phyloP scores from a whole-genome alignment of 2,888 invertebrate species.

The Trilocha varians region DNA sequence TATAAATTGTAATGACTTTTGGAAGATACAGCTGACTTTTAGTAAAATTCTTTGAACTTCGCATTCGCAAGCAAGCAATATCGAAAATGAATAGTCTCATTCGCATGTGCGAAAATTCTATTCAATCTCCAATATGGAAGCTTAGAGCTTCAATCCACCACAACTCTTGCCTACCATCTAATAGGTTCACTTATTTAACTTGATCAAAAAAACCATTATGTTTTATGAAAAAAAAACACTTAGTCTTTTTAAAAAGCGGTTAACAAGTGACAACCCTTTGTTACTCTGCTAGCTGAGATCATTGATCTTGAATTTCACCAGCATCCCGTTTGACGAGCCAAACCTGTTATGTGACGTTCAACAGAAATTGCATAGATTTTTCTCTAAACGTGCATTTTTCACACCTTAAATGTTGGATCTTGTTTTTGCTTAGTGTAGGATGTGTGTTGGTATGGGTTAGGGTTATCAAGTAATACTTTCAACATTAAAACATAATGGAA shows the following conservation, averaged over 20 bases:
- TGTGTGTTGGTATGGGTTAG: background rate
- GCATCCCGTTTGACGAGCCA: conserved; percentile 8
- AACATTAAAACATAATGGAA: no score
- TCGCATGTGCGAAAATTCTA: no score
- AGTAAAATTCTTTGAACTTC: no score
- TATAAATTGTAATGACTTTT: no score
- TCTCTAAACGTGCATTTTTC: background rate
- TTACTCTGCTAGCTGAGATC: conserved; percentile 6
- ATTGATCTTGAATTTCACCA: conserved; percentile 16
- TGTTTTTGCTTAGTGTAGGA: background rate
- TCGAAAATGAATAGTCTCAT: no score
- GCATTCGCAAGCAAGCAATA: no score
- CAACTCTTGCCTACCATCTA: no score
- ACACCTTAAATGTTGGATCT: background rate
- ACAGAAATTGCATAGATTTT: background rate
- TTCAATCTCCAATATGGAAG: no score
- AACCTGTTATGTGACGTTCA: conserved; percentile 5
- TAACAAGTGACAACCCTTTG: background rate
- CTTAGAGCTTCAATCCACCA: no score
- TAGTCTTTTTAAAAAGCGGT: background rate
- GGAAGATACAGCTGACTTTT: no score
- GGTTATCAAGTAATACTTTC: background rate
- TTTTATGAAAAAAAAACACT: background rate
- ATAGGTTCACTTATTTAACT: no score
- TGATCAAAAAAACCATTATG: background rate